Evolutionary conservation across 1,140 invertebrate species (phyloP).

Genomic region (Drosophila kepulauana): DNA sequence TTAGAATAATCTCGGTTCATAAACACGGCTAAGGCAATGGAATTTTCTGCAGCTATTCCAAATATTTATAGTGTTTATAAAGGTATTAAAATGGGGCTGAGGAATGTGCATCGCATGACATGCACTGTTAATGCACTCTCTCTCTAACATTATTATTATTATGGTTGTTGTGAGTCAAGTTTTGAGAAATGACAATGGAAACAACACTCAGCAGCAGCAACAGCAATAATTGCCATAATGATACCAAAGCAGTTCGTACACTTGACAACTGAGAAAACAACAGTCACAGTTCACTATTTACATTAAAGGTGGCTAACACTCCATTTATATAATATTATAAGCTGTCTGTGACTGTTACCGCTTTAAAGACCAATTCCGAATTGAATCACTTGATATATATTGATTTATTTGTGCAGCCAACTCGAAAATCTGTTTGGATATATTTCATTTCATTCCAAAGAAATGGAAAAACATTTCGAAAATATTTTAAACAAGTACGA

Average conservation of each 20-base stretch:
- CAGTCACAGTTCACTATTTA: constrained; percentile 14
- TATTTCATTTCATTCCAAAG: constrained; percentile 8
- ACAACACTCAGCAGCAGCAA: neutral
- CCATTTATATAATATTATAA: constrained; percentile 5
- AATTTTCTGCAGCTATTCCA: constrained; percentile 18
- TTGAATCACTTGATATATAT: constrained; percentile 16
- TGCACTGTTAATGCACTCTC: constrained; percentile 1
- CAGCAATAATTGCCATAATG: constrained; percentile 20
- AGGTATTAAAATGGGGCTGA: constrained; percentile 18
- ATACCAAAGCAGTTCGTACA: constrained; percentile 7
- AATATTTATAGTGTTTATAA: constrained; percentile 32
- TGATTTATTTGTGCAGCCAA: neutral
- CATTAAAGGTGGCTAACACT: neutral
- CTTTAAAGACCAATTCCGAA: neutral
- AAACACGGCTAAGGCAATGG: constrained; percentile 27
- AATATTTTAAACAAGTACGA: constrained; percentile 10
- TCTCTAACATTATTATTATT: constrained; percentile 6
- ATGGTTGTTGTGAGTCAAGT: constrained; percentile 10
- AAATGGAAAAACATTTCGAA: constrained; percentile 11
- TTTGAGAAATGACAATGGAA: constrained; percentile 15
- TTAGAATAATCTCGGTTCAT: constrained; percentile 18
- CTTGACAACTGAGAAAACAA: constrained; percentile 26
- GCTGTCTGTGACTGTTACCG: neutral
- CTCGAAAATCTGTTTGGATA: constrained; percentile 5
- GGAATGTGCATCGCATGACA: constrained; percentile 22